Evolutionary conservation across 2,888 invertebrate genomes (phyloP), one percentile per base, ranked within the genome.

Genomic region (Drosophila incognita): DNA sequence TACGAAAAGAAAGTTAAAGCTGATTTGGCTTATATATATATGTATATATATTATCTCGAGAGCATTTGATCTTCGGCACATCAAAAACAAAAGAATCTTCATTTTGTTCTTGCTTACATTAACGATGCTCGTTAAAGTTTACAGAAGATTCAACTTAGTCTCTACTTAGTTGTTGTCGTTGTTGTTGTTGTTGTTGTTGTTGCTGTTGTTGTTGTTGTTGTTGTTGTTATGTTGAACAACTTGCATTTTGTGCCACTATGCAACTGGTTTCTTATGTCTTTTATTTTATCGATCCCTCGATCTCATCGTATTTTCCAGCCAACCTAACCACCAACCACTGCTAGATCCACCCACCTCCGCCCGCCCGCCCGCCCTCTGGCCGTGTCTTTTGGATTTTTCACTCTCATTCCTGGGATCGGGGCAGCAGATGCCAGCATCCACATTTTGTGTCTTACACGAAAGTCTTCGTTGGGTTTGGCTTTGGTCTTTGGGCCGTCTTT

Each of bases 321-420:
- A 70, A n/a, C 52, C 31, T 21, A 46, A 13, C 21, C 42, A 42
- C 29, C 21, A 36, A 31, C 8, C 46, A 46, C 15, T 15, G 6
- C 61, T 35, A 40, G 40, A 40, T n/a, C 42, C 64, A 46, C 29
- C 57, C 63, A 57, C 51, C 62, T 18, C 36, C 57, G 29, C 49
- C 15, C 21, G 21, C 35, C n/a, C n/a, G 15, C 15, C n/a, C 4
- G 27, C 13, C 42, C 29, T 5, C 31, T 21, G 27, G 48, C 59
- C 57, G 13, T 59, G 51, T 56, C 48, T 57, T 65, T 63, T 1
- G 56, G 66, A 69, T 81, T 83, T 82, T 83, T 86, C 85, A 83
- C 83, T 85, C 82, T 87, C 82, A 59, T 79, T 81, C 69, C 79
- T 51, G 67, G 46, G 15, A 24, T 46, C 46, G 46, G 66, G 27